Evolutionary conservation across 2,888 invertebrate genomes (phyloP).

Genomic region (Drosophila neonasuta): DNA sequence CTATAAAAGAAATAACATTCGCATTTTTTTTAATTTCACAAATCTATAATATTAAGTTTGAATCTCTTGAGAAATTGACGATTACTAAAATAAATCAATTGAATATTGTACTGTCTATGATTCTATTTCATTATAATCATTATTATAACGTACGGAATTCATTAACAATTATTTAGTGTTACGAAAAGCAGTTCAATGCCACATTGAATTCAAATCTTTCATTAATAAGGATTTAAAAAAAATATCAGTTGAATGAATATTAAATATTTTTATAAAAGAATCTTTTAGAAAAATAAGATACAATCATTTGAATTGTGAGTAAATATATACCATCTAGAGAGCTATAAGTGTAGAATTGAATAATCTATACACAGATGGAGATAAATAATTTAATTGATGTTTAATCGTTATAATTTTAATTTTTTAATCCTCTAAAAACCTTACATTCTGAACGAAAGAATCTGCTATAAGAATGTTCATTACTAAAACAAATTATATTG

Average conservation of each 20-base stretch:
- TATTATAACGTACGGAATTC: background rate
- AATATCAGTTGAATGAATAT: background rate
- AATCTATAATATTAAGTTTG: background rate
- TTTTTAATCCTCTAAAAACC: too few relatives aligned
- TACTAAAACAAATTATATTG: too few relatives aligned
- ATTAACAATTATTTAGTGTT: background rate
- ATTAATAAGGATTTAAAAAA: too few relatives aligned
- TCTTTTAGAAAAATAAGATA: too few relatives aligned
- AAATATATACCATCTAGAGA: background rate
- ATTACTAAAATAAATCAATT: slow-evolving; percentile 1
- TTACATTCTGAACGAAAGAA: too few relatives aligned
- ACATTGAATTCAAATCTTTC: too few relatives aligned
- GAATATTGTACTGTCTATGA: background rate
- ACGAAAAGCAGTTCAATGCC: too few relatives aligned
- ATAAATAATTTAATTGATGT: background rate
- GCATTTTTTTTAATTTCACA: background rate
- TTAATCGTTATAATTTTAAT: too few relatives aligned
- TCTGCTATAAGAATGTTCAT: too few relatives aligned
- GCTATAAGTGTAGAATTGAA: background rate
- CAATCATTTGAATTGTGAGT: background rate
- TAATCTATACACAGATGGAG: background rate
- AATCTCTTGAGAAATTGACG: slow-evolving; percentile 1
- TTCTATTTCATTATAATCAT: slow-evolving; percentile 2
- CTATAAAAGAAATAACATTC: background rate
- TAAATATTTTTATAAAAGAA: too few relatives aligned